A percentile compares a stretch with the other conserved stretches of the same genome.
These are phyloP conservation scores for Apogon hyalosoma DNA, from an alignment of 2,797 vertebrate genomes.

Conservation along the genomic window DNA sequence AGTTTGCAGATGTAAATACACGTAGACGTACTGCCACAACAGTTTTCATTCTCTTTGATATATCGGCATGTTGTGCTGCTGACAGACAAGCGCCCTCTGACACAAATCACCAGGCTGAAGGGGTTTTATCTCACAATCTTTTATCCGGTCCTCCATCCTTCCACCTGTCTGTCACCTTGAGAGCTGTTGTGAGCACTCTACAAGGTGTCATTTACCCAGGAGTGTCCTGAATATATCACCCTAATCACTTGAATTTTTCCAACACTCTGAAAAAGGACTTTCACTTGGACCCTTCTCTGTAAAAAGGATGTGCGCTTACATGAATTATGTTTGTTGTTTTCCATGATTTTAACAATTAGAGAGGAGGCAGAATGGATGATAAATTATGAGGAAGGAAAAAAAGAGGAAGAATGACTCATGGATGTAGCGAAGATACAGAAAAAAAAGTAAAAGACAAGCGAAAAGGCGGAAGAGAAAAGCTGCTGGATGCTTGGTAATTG, in stretches of 20 bases:
- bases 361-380: neutral
- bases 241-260: conserved; percentile 40
- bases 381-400: no score
- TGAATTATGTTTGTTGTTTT: conserved; percentile 10
- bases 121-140: conserved; percentile 58
- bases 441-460: neutral
- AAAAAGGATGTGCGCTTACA: neutral
- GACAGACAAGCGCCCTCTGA: conserved; percentile 50
- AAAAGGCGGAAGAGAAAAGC: conserved; percentile 18
- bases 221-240: conserved; percentile 33
- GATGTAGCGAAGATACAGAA: neutral
- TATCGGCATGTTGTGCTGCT: conserved; percentile 25
- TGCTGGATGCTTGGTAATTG: conserved; percentile 51
- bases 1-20: conserved; percentile 36
- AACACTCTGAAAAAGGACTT: conserved; percentile 11
- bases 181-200: conserved; percentile 17
- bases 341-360: neutral
- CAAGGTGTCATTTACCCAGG: conserved; percentile 43
- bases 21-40: neutral
- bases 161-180: conserved; percentile 61
- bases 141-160: conserved; percentile 37
- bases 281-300: neutral
- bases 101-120: conserved; percentile 55
- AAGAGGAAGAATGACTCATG: neutral
- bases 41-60: conserved; percentile 18